phyloP scores from a whole-genome alignment of 1,140 invertebrate species.

The Nymphalis io region DNA sequence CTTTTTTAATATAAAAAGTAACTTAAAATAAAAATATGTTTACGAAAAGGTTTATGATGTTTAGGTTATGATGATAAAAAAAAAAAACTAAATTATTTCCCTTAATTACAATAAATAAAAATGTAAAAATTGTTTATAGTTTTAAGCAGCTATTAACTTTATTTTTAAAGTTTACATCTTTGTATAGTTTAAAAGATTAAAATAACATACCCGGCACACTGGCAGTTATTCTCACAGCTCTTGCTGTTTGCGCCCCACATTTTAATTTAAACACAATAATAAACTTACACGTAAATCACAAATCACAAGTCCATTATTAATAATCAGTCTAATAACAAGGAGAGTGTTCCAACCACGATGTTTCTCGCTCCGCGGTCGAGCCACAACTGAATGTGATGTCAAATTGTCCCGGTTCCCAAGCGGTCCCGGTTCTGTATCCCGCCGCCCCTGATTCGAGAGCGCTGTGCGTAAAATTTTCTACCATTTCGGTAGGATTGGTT shows the following conservation, averaged over 20 bases:
- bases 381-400: conserved; percentile 35
- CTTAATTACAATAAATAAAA: too few relatives aligned
- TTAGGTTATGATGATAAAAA: too few relatives aligned
- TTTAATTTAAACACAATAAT: conserved; percentile 44
- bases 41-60: too few relatives aligned
- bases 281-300: conserved; percentile 46
- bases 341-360: conserved; percentile 25
- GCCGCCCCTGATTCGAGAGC: conserved; percentile 38
- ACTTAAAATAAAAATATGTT: too few relatives aligned
- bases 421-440: conserved; percentile 26
- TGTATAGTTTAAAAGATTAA: background rate
- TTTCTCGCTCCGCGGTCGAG: conserved; percentile 27
- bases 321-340: conserved; percentile 11
- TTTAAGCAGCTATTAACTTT: too few relatives aligned
- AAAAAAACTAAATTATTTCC: too few relatives aligned
- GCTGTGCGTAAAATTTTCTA: conserved; percentile 39
- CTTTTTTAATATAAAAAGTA: too few relatives aligned
- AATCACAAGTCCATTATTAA: conserved; percentile 41
- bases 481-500: conserved; percentile 40
- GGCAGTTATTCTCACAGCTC: conserved; percentile 67
- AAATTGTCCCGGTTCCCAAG: background rate
- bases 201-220: conserved; percentile 69
- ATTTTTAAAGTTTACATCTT: too few relatives aligned
- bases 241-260: conserved; percentile 71
- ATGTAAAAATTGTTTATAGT: too few relatives aligned